Conservation (phyloP, 2,797 vertebrate species). For the Neosilurus mollespiculum region DNA sequence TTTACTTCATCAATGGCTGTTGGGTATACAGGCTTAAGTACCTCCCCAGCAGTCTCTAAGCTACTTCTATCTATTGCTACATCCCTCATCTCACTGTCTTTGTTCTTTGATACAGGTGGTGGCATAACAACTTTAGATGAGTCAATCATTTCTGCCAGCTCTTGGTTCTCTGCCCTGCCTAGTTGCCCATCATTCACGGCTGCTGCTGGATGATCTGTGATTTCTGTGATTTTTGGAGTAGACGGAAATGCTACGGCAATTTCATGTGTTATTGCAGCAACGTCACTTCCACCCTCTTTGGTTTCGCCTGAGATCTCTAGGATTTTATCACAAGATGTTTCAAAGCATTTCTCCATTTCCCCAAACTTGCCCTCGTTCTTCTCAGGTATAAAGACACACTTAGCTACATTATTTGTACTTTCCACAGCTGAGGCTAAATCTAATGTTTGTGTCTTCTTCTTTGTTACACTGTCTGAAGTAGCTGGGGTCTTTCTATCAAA, state of each 20-base stretch:
- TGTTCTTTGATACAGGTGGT: conserved; percentile 10
- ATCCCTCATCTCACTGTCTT: conserved; percentile 9
- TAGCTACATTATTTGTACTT: conserved; percentile 22
- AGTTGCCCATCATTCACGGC: conserved; percentile 11
- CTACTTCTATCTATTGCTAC: neutral
- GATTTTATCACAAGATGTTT: conserved; percentile 22
- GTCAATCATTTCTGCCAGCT: conserved; percentile 39
- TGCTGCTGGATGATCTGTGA: neutral
- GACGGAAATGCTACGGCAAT: neutral
- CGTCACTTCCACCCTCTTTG: neutral
- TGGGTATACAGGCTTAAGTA: conserved; percentile 1
- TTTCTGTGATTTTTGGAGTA: conserved; percentile 10
- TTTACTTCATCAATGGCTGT: neutral
- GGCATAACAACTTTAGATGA: conserved; percentile 33
- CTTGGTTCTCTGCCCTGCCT: conserved; percentile 2
- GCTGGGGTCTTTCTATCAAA: conserved; percentile 11
- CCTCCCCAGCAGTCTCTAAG: neutral
- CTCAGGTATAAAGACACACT: conserved; percentile 4
- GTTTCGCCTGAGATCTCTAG: neutral
- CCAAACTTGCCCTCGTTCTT: conserved; percentile 33
- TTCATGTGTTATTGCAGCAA: neutral
- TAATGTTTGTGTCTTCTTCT: conserved; percentile 21
- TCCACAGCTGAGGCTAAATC: conserved; percentile 46
- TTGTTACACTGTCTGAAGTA: neutral
- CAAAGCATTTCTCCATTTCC: conserved; percentile 28